Percentiles rank a stretch among this genome's conserved stretches.
Evolutionary conservation across 2,113 vertebrate genomes (phyloP).

Genomic region (Dromaius novaehollandiae): DNA sequence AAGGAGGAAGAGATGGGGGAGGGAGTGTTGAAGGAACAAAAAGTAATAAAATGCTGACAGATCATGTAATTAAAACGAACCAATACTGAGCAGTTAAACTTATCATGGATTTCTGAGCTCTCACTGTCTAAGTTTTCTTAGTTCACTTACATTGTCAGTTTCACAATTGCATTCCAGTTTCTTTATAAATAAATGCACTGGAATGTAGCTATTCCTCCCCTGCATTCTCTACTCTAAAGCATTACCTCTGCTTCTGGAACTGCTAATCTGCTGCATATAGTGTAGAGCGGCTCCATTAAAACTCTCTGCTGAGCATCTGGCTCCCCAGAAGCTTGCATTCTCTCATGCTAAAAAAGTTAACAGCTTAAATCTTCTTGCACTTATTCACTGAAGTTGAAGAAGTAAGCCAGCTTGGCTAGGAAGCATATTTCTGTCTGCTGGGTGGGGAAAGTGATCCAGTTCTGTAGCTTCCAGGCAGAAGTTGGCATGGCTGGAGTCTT

Average conservation of each 20-base stretch:
- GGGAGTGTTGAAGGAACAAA: neutral
- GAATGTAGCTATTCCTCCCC: neutral
- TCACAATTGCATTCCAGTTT: neutral
- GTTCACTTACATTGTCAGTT: neutral
- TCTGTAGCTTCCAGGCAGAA: neutral
- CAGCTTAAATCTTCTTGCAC: neutral
- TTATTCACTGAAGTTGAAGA: neutral
- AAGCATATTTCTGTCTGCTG: neutral
- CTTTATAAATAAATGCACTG: neutral
- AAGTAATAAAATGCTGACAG: neutral
- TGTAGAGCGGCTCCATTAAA: neutral
- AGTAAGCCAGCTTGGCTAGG: rapidly evolving
- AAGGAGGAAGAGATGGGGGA: no score
- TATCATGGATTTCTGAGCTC: neutral
- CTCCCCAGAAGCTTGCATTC: neutral
- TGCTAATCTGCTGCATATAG: neutral
- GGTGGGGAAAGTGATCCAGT: neutral
- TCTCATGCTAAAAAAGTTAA: neutral
- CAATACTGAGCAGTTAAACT: neutral
- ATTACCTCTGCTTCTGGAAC: neutral
- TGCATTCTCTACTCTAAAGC: neutral
- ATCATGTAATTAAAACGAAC: neutral
- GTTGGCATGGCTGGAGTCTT: no score
- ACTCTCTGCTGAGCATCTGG: rapidly evolving
- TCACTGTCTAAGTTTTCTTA: neutral